Conservation (phyloP, 2,113 vertebrate species). For the Calyptomena viridis region DNA sequence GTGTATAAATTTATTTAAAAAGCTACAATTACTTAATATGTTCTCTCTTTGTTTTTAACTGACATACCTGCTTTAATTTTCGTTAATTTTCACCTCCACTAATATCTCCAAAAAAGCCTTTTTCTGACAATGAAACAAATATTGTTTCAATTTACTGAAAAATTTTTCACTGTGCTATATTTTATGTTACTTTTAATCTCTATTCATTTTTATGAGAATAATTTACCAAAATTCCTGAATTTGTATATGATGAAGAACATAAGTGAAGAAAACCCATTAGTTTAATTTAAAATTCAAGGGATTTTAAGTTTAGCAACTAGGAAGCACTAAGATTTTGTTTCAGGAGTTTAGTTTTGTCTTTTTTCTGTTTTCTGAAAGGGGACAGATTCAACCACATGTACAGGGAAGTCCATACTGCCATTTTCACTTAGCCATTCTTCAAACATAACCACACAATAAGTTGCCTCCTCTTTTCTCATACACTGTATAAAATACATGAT, state of each 20-base stretch:
- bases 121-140: neutral
- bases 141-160: neutral
- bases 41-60: neutral
- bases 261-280: neutral
- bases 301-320: neutral
- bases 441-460: neutral
- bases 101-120: neutral
- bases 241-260: neutral
- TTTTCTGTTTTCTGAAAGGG: neutral
- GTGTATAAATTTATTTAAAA: neutral
- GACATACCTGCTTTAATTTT: neutral
- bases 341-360: neutral
- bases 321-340: neutral
- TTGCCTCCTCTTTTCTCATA: neutral
- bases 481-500: neutral
- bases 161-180: neutral
- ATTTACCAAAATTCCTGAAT: neutral
- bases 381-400: neutral
- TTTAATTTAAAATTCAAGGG: neutral
- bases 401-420: rapidly evolving
- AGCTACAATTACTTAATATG: neutral
- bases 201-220: neutral
- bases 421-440: neutral
- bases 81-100: neutral
- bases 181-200: neutral